phyloP scores from a whole-genome alignment of 64 coral and sea anemone genomes.

The Stylophora pistillata region DNA sequence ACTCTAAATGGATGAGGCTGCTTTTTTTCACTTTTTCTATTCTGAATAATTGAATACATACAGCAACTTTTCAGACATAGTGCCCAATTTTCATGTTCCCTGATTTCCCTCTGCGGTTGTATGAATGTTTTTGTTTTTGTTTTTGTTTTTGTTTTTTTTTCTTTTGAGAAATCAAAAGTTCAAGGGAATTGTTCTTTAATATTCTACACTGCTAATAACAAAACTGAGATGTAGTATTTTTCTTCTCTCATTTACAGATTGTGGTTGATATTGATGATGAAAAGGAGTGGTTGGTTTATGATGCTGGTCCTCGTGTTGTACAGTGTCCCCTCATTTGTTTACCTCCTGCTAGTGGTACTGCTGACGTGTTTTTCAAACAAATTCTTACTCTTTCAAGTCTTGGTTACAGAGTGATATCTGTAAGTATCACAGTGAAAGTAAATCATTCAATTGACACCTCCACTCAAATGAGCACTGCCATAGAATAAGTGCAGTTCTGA shows the following conservation, averaged over 20 bases:
- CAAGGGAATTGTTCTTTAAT: background rate
- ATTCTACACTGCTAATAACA: background rate
- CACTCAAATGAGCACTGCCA: too few species aligned
- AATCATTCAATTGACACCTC: background rate
- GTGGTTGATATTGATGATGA: slow-evolving; percentile 83
- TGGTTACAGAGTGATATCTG: slow-evolving; percentile 93
- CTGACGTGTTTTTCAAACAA: slow-evolving; percentile 98
- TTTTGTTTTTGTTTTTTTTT: too few species aligned
- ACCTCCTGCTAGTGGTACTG: slow-evolving; percentile 96
- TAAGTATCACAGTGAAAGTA: slow-evolving; percentile 44
- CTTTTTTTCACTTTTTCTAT: too few species aligned
- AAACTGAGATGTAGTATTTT: background rate
- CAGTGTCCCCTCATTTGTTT: slow-evolving; percentile 89
- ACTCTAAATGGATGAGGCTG: too few species aligned
- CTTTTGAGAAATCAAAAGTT: too few species aligned
- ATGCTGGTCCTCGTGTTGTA: slow-evolving; percentile 86
- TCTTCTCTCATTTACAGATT: slow-evolving; percentile 54
- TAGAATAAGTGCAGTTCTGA: too few species aligned
- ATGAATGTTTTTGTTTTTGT: background rate
- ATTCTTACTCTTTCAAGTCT: slow-evolving; percentile 88
- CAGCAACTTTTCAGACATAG: too few species aligned
- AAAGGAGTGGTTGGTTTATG: slow-evolving; percentile 95
- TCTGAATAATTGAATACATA: too few species aligned
- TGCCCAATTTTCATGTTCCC: too few species aligned
- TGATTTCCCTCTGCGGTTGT: background rate